These are phyloP conservation scores for Hermaeophaga mercurialis DNA, from an alignment of 2,888 invertebrate species.

Conservation along the genomic window DNA sequence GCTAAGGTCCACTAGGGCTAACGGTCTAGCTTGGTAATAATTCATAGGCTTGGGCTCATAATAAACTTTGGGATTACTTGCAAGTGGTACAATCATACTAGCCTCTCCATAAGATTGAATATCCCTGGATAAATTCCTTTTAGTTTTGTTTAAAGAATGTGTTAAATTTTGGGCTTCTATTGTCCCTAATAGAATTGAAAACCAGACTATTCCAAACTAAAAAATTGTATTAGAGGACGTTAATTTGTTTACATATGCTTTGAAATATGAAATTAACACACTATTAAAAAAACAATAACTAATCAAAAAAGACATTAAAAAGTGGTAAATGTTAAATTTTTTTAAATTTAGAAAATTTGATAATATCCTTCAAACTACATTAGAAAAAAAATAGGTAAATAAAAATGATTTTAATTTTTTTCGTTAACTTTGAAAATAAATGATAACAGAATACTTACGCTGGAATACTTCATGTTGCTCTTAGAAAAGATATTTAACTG, in stretches of 20 bases:
- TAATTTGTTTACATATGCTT: too few species aligned
- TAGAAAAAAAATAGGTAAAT: too few species aligned
- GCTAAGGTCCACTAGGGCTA: constrained; percentile 29
- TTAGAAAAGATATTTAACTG: constrained; percentile 13
- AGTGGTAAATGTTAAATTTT: too few species aligned
- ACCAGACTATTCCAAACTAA: constrained; percentile 23
- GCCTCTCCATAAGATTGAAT: constrained; percentile 39
- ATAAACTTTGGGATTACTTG: constrained; percentile 31
- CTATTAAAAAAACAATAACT: too few species aligned
- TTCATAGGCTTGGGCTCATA: constrained; percentile 28
- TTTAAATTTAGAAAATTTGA: too few species aligned
- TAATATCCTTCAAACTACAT: too few species aligned
- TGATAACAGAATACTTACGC: constrained; percentile 21
- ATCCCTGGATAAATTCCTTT: constrained; percentile 39
- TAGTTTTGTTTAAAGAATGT: constrained; percentile 34
- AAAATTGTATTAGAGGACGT: too few species aligned
- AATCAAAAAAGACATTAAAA: too few species aligned
- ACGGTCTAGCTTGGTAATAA: constrained; percentile 20
- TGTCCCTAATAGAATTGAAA: constrained; percentile 15
- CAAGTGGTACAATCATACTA: constrained; percentile 34
- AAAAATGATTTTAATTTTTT: too few species aligned
- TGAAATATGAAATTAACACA: too few species aligned
- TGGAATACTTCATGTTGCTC: constrained; percentile 26
- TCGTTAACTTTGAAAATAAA: neutral
- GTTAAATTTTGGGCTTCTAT: constrained; percentile 19